Conservation (phyloP, 2,888 invertebrate species). For the Palloptera scutellata region DNA sequence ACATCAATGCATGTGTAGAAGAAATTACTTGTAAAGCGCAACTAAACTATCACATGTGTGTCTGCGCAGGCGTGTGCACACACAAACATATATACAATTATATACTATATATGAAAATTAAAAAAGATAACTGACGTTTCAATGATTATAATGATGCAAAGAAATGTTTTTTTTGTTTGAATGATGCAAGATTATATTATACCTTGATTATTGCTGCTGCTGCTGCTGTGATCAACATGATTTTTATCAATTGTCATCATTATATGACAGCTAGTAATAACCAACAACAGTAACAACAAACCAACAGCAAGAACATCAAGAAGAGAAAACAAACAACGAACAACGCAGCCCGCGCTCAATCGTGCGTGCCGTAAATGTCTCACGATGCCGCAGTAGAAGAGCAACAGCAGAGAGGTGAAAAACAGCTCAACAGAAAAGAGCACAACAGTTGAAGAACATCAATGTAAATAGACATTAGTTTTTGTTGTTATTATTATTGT, state of each 20-base stretch:
- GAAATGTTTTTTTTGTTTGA: conserved; percentile 30
- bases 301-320: no score
- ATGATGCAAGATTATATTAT: neutral
- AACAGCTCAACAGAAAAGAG: no score
- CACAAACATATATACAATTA: neutral
- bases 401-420: no score
- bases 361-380: neutral
- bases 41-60: conserved; percentile 1
- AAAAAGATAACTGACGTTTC: conserved; percentile 55
- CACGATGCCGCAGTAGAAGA: no score
- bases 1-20: neutral
- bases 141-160: conserved; percentile 59
- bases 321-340: no score
- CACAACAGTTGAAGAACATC: no score
- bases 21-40: neutral
- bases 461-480: no score
- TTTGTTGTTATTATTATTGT: no score
- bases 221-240: conserved; percentile 56
- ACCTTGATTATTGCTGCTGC: neutral
- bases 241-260: conserved; percentile 54
- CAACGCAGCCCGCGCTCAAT: neutral
- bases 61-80: conserved; percentile 8
- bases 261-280: conserved; percentile 11
- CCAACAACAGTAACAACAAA: neutral
- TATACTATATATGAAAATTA: neutral